These are phyloP conservation scores for Plectropomus leopardus DNA, from an alignment of 2,113 vertebrate species.

Conservation along the genomic window DNA sequence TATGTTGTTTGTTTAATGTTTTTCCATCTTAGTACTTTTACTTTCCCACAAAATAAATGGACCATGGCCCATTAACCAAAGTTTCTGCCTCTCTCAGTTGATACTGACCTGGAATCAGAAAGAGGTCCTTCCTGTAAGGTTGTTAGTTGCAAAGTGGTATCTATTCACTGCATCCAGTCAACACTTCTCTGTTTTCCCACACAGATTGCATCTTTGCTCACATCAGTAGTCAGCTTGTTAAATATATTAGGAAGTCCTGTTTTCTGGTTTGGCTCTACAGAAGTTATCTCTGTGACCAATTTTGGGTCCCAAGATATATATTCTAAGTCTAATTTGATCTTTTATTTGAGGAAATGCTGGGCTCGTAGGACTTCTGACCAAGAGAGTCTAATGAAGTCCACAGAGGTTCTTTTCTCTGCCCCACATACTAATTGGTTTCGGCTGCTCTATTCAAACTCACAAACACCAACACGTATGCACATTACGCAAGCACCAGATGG, in stretches of 20 bases:
- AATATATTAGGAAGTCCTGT: conserved; percentile 16
- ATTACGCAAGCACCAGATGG: conserved; percentile 75
- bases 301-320: conserved; percentile 15
- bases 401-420: conserved; percentile 54
- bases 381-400: conserved; percentile 47
- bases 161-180: conserved; percentile 32
- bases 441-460: conserved; percentile 64
- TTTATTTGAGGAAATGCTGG: conserved; percentile 39
- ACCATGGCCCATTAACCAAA: conserved; percentile 41
- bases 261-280: neutral
- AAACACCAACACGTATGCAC: conserved; percentile 70
- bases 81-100: neutral
- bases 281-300: conserved; percentile 18
- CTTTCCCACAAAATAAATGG: conserved; percentile 25
- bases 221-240: conserved; percentile 43
- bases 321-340: conserved; percentile 35
- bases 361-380: conserved; percentile 30
- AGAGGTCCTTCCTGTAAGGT: conserved; percentile 7
- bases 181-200: conserved; percentile 30
- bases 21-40: neutral
- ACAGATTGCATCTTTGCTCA: conserved; percentile 38
- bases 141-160: neutral
- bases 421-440: conserved; percentile 64
- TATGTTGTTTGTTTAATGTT: conserved; percentile 17
- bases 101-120: conserved; percentile 8